Evolutionary conservation across 2,113 vertebrate species (phyloP).

Genomic region (Crotalus helleri): DNA sequence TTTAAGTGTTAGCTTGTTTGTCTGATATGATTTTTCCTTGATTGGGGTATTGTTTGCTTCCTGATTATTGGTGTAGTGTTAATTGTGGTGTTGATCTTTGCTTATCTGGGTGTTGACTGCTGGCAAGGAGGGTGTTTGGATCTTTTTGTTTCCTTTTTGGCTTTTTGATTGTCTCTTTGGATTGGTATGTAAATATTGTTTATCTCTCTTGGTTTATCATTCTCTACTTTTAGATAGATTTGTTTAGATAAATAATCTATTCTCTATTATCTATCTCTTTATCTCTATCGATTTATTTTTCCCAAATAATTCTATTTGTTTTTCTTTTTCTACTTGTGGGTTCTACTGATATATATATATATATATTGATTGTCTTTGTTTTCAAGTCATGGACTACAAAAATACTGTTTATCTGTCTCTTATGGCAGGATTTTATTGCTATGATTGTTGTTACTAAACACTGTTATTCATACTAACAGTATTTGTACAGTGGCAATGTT

Average conservation of each 20-base stretch:
- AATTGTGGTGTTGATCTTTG: not conserved
- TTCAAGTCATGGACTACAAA: not conserved
- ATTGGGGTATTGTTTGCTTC: not conserved
- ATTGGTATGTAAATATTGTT: not conserved
- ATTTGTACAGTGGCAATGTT: not conserved
- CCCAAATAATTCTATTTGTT: not conserved
- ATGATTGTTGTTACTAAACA: not conserved
- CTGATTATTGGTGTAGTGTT: not conserved
- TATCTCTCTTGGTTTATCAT: not conserved
- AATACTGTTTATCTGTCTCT: not conserved
- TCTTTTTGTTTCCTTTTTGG: not conserved
- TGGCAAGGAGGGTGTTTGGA: not conserved
- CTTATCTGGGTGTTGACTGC: not conserved
- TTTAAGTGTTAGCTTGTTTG: not conserved
- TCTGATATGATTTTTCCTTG: not conserved
- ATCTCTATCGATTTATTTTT: not conserved
- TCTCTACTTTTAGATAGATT: not conserved
- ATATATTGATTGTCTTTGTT: not conserved
- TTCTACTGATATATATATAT: not conserved
- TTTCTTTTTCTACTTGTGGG: not conserved
- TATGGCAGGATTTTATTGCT: not conserved
- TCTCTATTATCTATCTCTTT: too few relatives aligned
- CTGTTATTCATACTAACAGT: not conserved
- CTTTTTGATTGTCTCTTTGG: not conserved
- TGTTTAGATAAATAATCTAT: not conserved